Evolutionary conservation across 2,113 vertebrate genomes (phyloP).

Genomic region (Nothocercus julius): DNA sequence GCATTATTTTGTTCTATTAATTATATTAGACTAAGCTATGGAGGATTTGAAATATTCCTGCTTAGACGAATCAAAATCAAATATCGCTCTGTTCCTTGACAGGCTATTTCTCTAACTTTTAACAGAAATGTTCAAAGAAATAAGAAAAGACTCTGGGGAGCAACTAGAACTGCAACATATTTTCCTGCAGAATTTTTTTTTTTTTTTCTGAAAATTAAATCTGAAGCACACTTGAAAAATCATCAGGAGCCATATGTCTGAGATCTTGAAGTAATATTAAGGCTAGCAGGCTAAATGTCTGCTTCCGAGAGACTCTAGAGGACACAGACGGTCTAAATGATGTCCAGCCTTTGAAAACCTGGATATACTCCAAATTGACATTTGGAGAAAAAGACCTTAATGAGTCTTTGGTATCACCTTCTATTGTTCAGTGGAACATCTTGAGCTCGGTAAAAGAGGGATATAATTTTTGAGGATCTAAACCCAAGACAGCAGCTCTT

Average conservation of each 20-base stretch:
- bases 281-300: not conserved
- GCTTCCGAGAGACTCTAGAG: conserved; percentile 1
- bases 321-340: not conserved
- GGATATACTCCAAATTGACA: not conserved
- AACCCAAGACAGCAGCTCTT: conserved; percentile 36
- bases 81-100: not conserved
- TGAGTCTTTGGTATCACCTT: not conserved
- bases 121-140: conserved; percentile 19
- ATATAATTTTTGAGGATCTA: conserved; percentile 46
- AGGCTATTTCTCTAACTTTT: not conserved
- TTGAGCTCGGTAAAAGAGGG: conserved; percentile 24
- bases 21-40: not conserved
- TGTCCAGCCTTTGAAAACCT: conserved; percentile 38
- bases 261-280: conserved; percentile 16
- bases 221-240: conserved; percentile 9
- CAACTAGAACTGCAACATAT: not conserved
- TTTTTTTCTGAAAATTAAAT: not conserved
- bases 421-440: conserved; percentile 27
- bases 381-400: not conserved
- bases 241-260: not conserved
- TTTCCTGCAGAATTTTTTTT: conserved; percentile 17
- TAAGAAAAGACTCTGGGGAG: not conserved
- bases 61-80: not conserved
- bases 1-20: not conserved
- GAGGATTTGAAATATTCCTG: not conserved